Percentiles rank a stretch among this genome's conserved stretches.
These are phyloP conservation scores for Heteractis magnifica DNA, from an alignment of 92 coral and sea anemone genomes.

Conservation along the genomic window DNA sequence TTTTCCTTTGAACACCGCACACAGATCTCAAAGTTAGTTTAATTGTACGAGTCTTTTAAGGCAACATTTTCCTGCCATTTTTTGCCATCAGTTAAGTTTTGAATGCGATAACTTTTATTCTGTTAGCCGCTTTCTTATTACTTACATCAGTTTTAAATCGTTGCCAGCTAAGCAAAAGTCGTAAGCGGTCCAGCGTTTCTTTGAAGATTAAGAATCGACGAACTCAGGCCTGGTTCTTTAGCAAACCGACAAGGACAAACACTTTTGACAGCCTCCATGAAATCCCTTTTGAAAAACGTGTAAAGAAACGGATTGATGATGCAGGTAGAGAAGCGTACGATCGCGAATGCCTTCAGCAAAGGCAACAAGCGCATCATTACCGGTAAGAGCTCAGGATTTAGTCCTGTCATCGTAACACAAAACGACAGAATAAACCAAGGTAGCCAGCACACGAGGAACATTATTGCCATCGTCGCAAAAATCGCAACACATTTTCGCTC, in stretches of 20 bases:
- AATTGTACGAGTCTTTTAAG: no score
- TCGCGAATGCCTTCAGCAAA: slow-evolving; percentile 13
- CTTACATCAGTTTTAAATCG: no score
- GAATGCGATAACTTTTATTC: no score
- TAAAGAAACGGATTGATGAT: slow-evolving; percentile 50
- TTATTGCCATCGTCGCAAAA: slow-evolving; percentile 54
- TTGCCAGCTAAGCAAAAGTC: no score
- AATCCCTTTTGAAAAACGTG: slow-evolving; percentile 65
- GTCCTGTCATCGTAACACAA: not conserved
- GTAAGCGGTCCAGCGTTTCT: no score
- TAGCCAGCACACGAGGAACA: slow-evolving; percentile 62
- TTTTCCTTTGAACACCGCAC: no score
- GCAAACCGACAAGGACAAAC: not conserved
- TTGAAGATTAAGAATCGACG: no score
- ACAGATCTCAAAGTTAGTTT: no score
- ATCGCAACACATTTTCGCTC: slow-evolving; percentile 45
- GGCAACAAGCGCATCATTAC: not conserved
- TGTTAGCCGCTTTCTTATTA: no score
- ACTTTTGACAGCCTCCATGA: slow-evolving; percentile 30
- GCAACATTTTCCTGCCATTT: no score
- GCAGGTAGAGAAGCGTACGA: slow-evolving; percentile 51
- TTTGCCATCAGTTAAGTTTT: no score
- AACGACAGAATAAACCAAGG: slow-evolving; percentile 51
- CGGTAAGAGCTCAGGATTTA: not conserved
- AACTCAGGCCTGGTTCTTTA: no score